Base-by-base conservation (phyloP, 2,113 vertebrate species). In the Lepisosteus oculatus region DNA sequence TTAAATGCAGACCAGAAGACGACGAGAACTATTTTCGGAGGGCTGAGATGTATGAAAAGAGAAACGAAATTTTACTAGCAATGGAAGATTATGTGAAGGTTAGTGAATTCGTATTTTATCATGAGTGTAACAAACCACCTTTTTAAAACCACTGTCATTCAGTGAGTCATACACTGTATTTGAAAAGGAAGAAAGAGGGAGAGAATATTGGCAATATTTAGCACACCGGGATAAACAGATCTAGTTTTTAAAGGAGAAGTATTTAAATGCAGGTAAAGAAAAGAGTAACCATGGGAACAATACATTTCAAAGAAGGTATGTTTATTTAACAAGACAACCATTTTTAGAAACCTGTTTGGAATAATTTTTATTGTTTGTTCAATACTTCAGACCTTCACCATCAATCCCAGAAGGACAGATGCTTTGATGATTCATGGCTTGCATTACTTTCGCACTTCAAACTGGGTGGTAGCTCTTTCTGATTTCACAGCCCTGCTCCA, bases 71-170 rank as follows among this genome's bases (percentile, higher is more conserved):
- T 6, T 8, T 86, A 13, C 42, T 93, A 76, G 92, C 92, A 42
- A 87, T 93, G 73, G 91, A 92, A 61, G 90, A 93, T 82, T 95
- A 90, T 51, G 68, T 79, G 3, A 91, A 89, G 83, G 92, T 94
- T 86, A 71, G 68, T 29, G 29, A 57, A 29, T 7, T 15, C 44
- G 6, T 13, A 17, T 55, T 15, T 3, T 11, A 0, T 55, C 11
- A 43, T 12, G 11, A 65, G 41, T 42, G 29, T 65, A 43, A 42
- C 43, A 43, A 29, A 11, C 29, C 15, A 63, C 13, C 7, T 56
- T 29, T 69, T 6, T 13, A 17, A 15, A n/a, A 56, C 55, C 69
- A 70, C 69, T 47, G n/a, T 61, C 43, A 57, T 55, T 15, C 43
- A 61, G 15, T 55, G 43, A 65, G 15, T 65, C 12, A 13, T 12